Conservation (phyloP, 2,113 vertebrate genomes). For the Hucho hucho region DNA sequence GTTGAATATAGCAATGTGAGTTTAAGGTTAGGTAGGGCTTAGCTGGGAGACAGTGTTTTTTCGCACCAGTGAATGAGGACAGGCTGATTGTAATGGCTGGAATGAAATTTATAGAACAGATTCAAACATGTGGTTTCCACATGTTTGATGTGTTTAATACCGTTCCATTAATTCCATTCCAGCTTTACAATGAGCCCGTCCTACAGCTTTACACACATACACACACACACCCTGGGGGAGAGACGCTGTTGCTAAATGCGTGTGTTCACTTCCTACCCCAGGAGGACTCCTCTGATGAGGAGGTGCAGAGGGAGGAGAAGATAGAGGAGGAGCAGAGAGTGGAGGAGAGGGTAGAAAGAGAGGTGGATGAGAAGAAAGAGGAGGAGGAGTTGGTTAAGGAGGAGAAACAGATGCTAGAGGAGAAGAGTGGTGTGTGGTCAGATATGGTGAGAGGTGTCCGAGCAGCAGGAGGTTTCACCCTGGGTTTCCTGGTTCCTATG, state of each 20-base stretch:
- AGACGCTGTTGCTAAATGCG: background rate
- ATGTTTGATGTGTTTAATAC: too few relatives aligned
- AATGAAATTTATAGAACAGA: too few relatives aligned
- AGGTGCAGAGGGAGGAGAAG: background rate
- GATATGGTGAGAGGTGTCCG: background rate
- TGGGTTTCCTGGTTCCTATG: background rate
- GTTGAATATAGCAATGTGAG: too few relatives aligned
- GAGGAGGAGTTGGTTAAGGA: background rate
- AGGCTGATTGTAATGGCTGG: too few relatives aligned
- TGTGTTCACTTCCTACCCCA: background rate
- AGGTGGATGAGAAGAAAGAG: background rate
- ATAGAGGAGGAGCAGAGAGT: background rate
- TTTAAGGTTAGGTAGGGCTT: background rate
- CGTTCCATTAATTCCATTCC: too few relatives aligned
- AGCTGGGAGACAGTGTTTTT: background rate
- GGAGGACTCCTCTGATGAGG: background rate
- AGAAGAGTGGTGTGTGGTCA: too few relatives aligned
- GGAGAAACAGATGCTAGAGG: too few relatives aligned
- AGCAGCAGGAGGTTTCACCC: background rate
- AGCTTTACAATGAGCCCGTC: too few relatives aligned
- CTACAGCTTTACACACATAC: too few relatives aligned
- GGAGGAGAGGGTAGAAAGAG: background rate
- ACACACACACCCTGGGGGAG: background rate
- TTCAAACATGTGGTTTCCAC: too few relatives aligned
- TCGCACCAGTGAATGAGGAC: too few relatives aligned